Evolutionary conservation across 2,888 invertebrate genomes (phyloP), one percentile per base, ranked within the genome.

Genomic region (Chesias legatella): DNA sequence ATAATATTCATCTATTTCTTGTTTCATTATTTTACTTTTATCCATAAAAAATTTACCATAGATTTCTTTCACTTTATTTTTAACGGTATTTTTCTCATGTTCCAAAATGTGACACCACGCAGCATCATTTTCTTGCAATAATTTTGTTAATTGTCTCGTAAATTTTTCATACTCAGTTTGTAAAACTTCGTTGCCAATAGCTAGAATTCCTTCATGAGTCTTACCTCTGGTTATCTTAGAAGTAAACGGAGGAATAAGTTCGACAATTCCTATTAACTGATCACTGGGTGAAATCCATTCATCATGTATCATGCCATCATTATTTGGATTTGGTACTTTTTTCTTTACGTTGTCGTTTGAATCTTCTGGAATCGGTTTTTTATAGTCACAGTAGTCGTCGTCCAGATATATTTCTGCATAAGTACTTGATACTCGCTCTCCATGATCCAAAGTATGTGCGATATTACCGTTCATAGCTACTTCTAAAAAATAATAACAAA

Each of bases 201-300:
- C 53, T 27, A 85, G 60, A 44, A 88, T 82, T 24, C 88, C 86
- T 64, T 78, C 63, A 48, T 88, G 86, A 22, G 86, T 74, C 48
- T 60, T 73, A 1, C 79, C 83, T 63, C 83, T 73, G 8, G 74
- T 77, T 38, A 83, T 79, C 71, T 81, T 86, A 0, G 86, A 84
- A 8, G 88, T 88, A 48, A 86, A 83, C 0, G 88, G 88, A 23
- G 85, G 81, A 17, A 64, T 63, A 6, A 88, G 57, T 32, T 81
- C 71, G 46, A 86, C 31, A 50, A 65, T 67, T 9, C 73, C 81
- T 47, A 84, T 76, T 24, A 88, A 53, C 38, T 72, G 56, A 53
- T 88, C 88, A 57, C 88, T 88, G 6, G 88, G 88, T 24, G 88
- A 88, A 28, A 63, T 53, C 86, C 88, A 88, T 23, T 63, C 58